phyloP scores from a whole-genome alignment of 2,888 invertebrate species.

The Pollenia labialis region DNA sequence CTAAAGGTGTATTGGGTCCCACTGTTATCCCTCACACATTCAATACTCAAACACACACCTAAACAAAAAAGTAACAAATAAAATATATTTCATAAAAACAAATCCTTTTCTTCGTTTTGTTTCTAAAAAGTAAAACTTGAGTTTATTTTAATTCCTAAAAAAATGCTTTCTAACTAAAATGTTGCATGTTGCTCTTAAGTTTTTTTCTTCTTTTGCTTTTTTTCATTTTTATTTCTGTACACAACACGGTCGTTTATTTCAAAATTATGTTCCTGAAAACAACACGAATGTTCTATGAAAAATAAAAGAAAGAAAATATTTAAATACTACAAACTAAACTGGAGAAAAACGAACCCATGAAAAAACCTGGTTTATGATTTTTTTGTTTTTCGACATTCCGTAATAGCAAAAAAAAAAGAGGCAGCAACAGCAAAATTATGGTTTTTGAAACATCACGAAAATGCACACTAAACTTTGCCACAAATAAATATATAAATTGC shows the following conservation, averaged over 20 bases:
- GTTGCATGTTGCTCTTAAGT: constrained; percentile 46
- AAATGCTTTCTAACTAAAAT: constrained; percentile 4
- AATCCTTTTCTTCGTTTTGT: too few relatives aligned
- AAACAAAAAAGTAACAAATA: too few relatives aligned
- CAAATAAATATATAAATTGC: constrained; percentile 73
- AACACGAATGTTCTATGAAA: constrained; percentile 37
- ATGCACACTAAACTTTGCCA: constrained; percentile 67
- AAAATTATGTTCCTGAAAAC: constrained; percentile 52
- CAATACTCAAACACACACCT: too few relatives aligned
- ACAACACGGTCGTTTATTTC: constrained; percentile 54
- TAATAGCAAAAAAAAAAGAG: constrained; percentile 6
- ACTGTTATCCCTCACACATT: too few relatives aligned
- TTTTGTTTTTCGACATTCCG: constrained; percentile 28
- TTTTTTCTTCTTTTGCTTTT: background rate
- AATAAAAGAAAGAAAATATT: constrained; percentile 13
- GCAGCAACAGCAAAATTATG: constrained; percentile 47
- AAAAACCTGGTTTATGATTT: constrained; percentile 22
- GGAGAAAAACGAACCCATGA: constrained; percentile 8
- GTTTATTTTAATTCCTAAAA: background rate
- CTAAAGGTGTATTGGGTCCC: too few relatives aligned
- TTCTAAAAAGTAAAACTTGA: background rate
- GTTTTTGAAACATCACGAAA: constrained; percentile 61
- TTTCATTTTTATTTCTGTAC: background rate
- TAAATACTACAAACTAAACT: constrained; percentile 10
- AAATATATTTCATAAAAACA: too few relatives aligned